Percentiles rank a stretch among this genome's conserved stretches.
Conservation (phyloP, 30 jellyfish, hydroid and myxozoan species). For the Aurelia coerulea region DNA sequence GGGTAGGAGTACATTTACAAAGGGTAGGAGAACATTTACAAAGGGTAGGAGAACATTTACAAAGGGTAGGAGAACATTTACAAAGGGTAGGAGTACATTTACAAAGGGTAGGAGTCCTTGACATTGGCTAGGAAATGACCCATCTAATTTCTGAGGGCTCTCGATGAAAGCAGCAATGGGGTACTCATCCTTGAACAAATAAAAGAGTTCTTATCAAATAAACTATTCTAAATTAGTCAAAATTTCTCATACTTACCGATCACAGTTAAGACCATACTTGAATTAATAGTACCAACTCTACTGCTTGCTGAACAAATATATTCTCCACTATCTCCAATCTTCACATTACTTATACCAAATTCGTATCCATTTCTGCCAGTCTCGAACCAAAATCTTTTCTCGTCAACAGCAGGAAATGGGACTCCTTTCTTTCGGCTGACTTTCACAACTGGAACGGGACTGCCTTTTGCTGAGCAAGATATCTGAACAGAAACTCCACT, state of each 20-base stretch:
- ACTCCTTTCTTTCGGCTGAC: conserved; percentile 70
- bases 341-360: conserved; percentile 87
- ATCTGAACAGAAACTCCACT: conserved; percentile 89
- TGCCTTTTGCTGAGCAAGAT: conserved; percentile 95
- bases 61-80: no score
- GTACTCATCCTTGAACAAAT: no score
- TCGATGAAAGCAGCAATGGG: no score
- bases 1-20: no score
- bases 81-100: no score
- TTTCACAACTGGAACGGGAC: conserved; percentile 82
- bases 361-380: conserved; percentile 36
- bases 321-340: conserved; percentile 92
- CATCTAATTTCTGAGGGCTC: no score
- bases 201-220: no score
- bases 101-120: no score
- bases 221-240: no score
- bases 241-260: conserved; percentile 59
- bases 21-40: no score
- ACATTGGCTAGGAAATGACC: no score
- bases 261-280: conserved; percentile 82
- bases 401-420: conserved; percentile 87
- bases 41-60: no score
- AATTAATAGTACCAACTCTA: conserved; percentile 79
- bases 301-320: conserved; percentile 88
- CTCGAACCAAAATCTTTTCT: conserved; percentile 82